Evolutionary conservation across 2,113 vertebrate species (phyloP).

Genomic region (Lethenteron reissneri): DNA sequence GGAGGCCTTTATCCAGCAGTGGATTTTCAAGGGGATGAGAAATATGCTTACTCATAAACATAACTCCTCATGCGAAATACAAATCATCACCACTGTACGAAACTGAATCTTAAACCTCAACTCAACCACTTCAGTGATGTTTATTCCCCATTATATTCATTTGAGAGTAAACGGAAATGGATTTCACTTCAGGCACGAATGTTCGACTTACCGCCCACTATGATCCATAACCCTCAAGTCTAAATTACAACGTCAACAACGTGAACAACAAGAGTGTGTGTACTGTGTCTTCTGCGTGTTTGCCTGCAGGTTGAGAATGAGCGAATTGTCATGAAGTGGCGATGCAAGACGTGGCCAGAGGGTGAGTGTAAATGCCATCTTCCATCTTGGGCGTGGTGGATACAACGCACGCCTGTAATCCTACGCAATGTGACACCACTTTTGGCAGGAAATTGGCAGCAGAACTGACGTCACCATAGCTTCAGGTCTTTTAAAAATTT

Average conservation of each 20-base stretch:
- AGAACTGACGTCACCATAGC: too few relatives aligned
- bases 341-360: slow-evolving; percentile 69
- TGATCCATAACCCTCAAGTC: not conserved
- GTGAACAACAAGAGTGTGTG: not conserved
- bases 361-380: slow-evolving; percentile 25
- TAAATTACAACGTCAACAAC: not conserved
- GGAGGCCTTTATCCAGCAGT: too few relatives aligned
- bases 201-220: not conserved
- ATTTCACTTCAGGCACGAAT: slow-evolving; percentile 7
- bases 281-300: slow-evolving; percentile 8
- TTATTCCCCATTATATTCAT: not conserved
- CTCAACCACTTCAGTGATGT: not conserved
- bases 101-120: not conserved
- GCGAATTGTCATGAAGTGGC: slow-evolving; percentile 66
- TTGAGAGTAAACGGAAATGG: slow-evolving; percentile 6
- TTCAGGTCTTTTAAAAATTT: too few relatives aligned
- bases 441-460: too few relatives aligned
- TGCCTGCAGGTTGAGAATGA: slow-evolving; percentile 41
- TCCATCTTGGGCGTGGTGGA: too few relatives aligned
- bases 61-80: too few relatives aligned
- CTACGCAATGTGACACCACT: too few relatives aligned
- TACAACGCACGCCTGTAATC: too few relatives aligned
- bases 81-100: too few relatives aligned
- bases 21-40: too few relatives aligned
- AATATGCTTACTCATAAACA: too few relatives aligned